Evolutionary conservation across 2,797 vertebrate species (phyloP).

Genomic region (Labroides dimidiatus): DNA sequence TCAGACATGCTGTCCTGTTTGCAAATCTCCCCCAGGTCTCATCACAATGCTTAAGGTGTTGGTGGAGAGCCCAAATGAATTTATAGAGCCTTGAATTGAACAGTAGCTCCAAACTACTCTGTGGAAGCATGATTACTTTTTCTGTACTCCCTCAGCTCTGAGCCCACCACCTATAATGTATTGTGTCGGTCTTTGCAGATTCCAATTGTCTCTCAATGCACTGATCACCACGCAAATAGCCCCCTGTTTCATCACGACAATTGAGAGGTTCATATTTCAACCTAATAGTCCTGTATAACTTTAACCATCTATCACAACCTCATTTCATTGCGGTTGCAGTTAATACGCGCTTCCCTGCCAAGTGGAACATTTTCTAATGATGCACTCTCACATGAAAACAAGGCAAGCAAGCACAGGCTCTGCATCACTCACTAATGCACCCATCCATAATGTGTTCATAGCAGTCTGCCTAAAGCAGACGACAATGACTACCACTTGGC

Average conservation of each 20-base stretch:
- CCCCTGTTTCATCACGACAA: constrained; percentile 89
- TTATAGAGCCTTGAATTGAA: constrained; percentile 73
- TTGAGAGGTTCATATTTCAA: constrained; percentile 91
- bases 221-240: constrained; percentile 87
- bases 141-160: constrained; percentile 73
- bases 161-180: constrained; percentile 78
- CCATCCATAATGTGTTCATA: constrained; percentile 90
- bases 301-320: constrained; percentile 94
- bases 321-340: constrained; percentile 89
- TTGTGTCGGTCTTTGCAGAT: constrained; percentile 81
- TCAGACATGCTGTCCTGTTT: constrained; percentile 41
- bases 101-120: constrained; percentile 74
- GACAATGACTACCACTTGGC: constrained; percentile 76
- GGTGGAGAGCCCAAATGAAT: constrained; percentile 71
- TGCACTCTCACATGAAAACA: constrained; percentile 89
- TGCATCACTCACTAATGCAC: constrained; percentile 91
- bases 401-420: constrained; percentile 83
- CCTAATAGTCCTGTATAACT: constrained; percentile 91
- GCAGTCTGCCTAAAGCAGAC: constrained; percentile 86
- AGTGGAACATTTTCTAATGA: constrained; percentile 92
- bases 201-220: constrained; percentile 86
- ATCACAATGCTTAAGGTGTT: constrained; percentile 65
- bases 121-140: constrained; percentile 82
- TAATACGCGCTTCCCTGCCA: constrained; percentile 88
- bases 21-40: constrained; percentile 60